Evolutionary conservation across 2,113 vertebrate species (phyloP), one percentile per base, ranked within the genome.

Genomic region (Paratilapia polleni): DNA sequence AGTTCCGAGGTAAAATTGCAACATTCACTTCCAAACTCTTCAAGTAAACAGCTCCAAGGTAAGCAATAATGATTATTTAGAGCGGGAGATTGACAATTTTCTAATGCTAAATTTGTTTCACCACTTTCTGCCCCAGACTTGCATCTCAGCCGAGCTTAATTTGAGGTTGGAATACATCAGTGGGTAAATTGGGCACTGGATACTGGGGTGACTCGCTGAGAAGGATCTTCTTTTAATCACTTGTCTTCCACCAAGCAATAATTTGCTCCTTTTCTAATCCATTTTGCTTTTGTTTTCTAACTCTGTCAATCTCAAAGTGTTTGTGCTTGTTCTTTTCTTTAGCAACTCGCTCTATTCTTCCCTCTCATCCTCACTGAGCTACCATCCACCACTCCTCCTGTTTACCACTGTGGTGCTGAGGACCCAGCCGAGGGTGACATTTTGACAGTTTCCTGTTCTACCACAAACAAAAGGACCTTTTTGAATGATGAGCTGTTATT

Each of bases 401-500:
- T 97, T 97, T 97, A 96, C 96, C 74, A 28, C 22, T 4, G 61
- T 94, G 96, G 58, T 94, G 95, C 96, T 24, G 60, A 57, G 95
- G 96, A 96, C 96, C 94, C 94, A 92, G 96, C 96, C 19, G 94
- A 96, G 97, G 96, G 97, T 97, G 97, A 97, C 97, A 97, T 97
- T 97, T 97, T 96, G 95, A 97, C 97, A 97, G 97, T 97, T 97
- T 97, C 96, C 96, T 96, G 96, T 97, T 96, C 95, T 94, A 95
- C 95, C 92, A 94, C 97, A 97, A 98, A 98, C 97, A 98, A 97
- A 98, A 97, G 95, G 52, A 96, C 60, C 78, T 97, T 96, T 92
- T 80, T 96, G 97, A 96, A 97, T 97, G 97, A 98, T 93, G 89
- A 92, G 87, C 96, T 95, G 97, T 97, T 98, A 98, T 98, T 97